A percentile compares a stretch with the other conserved stretches of the same genome.
phyloP scores from a whole-genome alignment of 92 coral and sea anemone species.

The Galaxea fascicularis region DNA sequence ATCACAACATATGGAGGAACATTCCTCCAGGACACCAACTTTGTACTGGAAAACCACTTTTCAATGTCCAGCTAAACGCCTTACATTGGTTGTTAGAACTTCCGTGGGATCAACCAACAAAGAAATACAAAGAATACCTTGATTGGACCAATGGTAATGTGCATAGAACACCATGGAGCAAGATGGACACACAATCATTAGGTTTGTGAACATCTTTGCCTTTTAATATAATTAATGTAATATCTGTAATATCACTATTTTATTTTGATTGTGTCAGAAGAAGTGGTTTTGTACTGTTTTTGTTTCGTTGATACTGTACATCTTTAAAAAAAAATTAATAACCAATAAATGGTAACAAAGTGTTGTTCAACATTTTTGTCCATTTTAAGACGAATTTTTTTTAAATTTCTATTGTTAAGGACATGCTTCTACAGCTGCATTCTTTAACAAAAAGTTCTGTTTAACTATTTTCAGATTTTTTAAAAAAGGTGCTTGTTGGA shows the following conservation, averaged over 20 bases:
- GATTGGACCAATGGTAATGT: conserved; percentile 78
- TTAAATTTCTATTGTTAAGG: neutral
- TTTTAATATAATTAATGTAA: too few relatives aligned
- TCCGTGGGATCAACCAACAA: conserved; percentile 98
- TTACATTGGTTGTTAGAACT: conserved; percentile 65
- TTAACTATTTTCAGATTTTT: conserved; percentile 60
- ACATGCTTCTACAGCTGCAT: neutral
- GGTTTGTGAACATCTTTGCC: conserved; percentile 41
- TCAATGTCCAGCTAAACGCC: neutral
- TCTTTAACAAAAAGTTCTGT: neutral
- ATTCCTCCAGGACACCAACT: neutral
- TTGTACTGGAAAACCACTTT: neutral
- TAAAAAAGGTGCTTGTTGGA: conserved; percentile 81
- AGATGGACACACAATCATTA: conserved; percentile 85
- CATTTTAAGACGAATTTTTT: neutral
- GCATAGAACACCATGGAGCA: conserved; percentile 93
- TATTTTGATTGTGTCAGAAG: too few relatives aligned
- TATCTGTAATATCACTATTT: too few relatives aligned
- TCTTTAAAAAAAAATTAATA: neutral
- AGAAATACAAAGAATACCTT: conserved; percentile 73
- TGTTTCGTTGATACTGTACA: too few relatives aligned
- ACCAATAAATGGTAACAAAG: too few relatives aligned
- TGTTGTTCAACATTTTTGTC: too few relatives aligned
- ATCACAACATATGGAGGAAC: neutral
- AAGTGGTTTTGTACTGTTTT: too few relatives aligned